Conservation (phyloP, 2,888 invertebrate species). For the Isoperla grammatica region DNA sequence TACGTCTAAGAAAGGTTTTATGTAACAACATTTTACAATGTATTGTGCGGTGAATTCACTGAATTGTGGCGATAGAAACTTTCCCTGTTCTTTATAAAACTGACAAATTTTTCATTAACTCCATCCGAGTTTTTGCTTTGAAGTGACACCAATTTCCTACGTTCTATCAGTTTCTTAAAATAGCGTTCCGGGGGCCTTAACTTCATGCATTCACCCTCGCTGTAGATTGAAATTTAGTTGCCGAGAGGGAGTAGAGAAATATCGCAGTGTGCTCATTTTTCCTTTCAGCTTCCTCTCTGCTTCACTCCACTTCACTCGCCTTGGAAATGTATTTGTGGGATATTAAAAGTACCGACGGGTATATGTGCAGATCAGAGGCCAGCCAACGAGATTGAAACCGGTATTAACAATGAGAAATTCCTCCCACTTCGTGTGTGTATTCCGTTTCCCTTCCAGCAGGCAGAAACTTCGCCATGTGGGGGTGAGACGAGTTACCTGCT, state of each 20-base stretch:
- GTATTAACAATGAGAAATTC: no score
- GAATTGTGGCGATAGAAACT: no score
- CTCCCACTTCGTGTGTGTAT: no score
- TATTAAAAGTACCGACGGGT: conserved; percentile 10
- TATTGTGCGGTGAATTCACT: no score
- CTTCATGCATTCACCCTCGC: conserved; percentile 2
- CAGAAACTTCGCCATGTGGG: neutral
- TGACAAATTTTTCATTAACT: no score
- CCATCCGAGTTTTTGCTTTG: neutral
- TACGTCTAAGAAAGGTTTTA: no score
- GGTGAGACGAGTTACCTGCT: conserved; percentile 11
- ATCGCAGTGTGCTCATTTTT: neutral
- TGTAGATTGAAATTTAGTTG: conserved; percentile 4
- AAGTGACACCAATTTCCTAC: conserved; percentile 6
- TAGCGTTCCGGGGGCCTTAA: conserved; percentile 1
- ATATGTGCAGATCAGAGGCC: neutral
- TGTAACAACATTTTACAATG: no score
- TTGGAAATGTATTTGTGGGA: conserved; percentile 11
- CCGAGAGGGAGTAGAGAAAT: conserved; percentile 7
- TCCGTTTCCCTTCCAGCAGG: neutral
- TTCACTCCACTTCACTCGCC: neutral
- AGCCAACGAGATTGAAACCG: no score
- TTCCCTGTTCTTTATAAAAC: no score
- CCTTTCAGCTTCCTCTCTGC: neutral
- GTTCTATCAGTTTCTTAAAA: conserved; percentile 10